phyloP scores from a whole-genome alignment of 2,797 vertebrate species.

The Pogonophryne albipinna region DNA sequence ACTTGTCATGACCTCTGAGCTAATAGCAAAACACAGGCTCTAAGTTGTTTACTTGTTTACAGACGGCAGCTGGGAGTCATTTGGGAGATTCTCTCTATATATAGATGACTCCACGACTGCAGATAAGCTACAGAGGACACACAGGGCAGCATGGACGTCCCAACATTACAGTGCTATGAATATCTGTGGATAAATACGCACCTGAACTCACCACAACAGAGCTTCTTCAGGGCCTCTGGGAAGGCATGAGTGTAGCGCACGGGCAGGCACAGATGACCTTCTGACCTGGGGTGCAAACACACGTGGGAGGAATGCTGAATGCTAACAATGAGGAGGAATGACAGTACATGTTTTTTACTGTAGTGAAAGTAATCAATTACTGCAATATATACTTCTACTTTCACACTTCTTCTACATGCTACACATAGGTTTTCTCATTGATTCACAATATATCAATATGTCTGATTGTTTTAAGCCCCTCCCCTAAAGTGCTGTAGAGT shows the following conservation, averaged over 20 bases:
- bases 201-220: constrained; percentile 96
- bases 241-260: constrained; percentile 93
- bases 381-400: no score
- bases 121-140: neutral
- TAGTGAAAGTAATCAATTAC: no score
- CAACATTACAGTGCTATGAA: neutral
- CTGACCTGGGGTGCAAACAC: constrained; percentile 85
- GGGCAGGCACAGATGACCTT: constrained; percentile 96
- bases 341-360: no score
- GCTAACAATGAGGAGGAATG: no score
- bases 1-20: constrained; percentile 11
- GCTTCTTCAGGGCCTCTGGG: constrained; percentile 93
- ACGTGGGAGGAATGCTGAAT: no score
- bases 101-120: neutral
- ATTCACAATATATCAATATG: neutral
- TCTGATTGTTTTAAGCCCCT: neutral
- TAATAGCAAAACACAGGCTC: neutral
- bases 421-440: neutral
- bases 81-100: no score
- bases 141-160: neutral
- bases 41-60: neutral
- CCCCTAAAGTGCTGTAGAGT: neutral
- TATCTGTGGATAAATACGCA: constrained; percentile 79
- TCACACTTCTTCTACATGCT: no score
- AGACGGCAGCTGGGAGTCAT: neutral